A percentile compares a stretch with the other conserved stretches of the same genome.
These are phyloP conservation scores for Manis pentadactyla DNA, from an alignment of 2,797 vertebrate genomes.

Conservation along the genomic window DNA sequence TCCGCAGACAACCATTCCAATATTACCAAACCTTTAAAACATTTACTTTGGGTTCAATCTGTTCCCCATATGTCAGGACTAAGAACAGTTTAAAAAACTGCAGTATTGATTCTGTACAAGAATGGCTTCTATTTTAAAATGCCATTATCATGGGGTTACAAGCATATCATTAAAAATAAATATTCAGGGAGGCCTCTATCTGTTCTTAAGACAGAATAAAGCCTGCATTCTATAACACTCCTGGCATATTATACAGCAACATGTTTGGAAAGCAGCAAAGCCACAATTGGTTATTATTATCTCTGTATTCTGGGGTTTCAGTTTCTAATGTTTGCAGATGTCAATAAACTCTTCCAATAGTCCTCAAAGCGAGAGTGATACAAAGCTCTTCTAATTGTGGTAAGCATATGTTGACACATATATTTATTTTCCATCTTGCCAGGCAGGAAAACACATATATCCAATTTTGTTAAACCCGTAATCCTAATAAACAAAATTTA, in stretches of 20 bases:
- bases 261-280: not conserved
- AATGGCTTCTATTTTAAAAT: slow-evolving; percentile 50
- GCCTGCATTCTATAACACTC: not conserved
- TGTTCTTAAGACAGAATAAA: slow-evolving; percentile 51
- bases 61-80: slow-evolving; percentile 47
- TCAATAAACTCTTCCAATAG: not conserved
- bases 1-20: not conserved
- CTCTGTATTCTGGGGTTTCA: slow-evolving; percentile 42
- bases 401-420: slow-evolving; percentile 15
- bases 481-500: slow-evolving; percentile 4
- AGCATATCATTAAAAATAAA: slow-evolving; percentile 38
- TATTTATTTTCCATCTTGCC: slow-evolving; percentile 30
- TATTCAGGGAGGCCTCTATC: not conserved
- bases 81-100: not conserved
- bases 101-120: not conserved
- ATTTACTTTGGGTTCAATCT: slow-evolving; percentile 61
- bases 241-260: not conserved
- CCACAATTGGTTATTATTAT: not conserved
- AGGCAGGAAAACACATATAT: not conserved
- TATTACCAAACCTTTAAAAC: slow-evolving; percentile 47
- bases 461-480: not conserved
- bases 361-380: not conserved
- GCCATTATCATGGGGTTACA: not conserved
- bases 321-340: slow-evolving; percentile 61
- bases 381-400: not conserved